Conservation (phyloP, 2,113 vertebrate genomes). For the Acanthochromis polyacanthus region DNA sequence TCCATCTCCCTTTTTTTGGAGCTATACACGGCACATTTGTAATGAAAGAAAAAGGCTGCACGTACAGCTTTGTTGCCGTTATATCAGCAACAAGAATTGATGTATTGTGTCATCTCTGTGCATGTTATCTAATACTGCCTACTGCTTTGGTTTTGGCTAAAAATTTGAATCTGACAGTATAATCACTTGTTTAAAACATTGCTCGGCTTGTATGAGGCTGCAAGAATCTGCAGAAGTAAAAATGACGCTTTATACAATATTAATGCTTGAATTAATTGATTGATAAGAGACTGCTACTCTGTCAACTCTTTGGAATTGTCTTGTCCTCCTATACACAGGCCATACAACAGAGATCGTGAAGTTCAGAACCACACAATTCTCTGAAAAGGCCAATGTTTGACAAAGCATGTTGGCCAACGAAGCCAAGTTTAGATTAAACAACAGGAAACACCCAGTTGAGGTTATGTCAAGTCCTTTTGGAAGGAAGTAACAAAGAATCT, state of each 20-base stretch:
- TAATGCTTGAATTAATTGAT: too few relatives aligned
- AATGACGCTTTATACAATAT: too few relatives aligned
- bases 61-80: neutral
- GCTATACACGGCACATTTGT: neutral
- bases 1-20: neutral
- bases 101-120: neutral
- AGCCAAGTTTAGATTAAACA: slow-evolving; percentile 24
- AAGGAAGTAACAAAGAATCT: slow-evolving; percentile 22
- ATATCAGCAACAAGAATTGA: slow-evolving; percentile 1
- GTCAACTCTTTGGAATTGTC: neutral
- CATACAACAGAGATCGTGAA: neutral
- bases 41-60: neutral
- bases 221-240: too few relatives aligned
- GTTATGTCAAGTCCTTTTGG: slow-evolving; percentile 18
- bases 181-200: neutral
- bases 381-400: slow-evolving; percentile 3
- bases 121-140: neutral
- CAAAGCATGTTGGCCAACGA: slow-evolving; percentile 17
- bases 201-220: neutral
- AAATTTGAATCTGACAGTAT: neutral
- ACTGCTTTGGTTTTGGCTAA: neutral
- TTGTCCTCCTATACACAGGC: neutral
- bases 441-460: slow-evolving; percentile 36
- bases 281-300: too few relatives aligned
- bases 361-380: slow-evolving; percentile 5